Conservation (phyloP, 53 echinoderm and acorn worm genomes). For the Patiria pectinifera region DNA sequence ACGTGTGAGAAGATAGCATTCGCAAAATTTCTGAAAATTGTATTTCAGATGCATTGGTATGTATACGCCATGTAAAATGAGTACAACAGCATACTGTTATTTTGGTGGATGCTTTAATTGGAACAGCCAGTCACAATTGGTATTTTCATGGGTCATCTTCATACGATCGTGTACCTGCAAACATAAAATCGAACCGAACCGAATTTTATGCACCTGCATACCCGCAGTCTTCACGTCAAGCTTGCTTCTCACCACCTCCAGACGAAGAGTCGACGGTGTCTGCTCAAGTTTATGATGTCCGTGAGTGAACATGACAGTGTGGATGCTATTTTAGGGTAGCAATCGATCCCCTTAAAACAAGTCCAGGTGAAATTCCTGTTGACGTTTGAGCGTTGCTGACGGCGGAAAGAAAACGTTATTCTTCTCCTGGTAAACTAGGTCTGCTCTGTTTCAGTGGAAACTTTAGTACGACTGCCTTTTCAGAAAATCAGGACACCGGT, state of each 20-base stretch:
- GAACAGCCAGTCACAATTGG: background rate
- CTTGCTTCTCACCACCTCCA: background rate
- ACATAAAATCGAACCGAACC: background rate
- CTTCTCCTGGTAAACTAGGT: background rate
- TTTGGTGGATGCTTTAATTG: too few species aligned
- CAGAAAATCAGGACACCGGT: background rate
- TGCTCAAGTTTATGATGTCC: background rate
- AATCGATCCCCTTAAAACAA: background rate
- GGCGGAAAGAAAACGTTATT: background rate
- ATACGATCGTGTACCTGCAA: background rate
- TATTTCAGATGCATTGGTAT: too few species aligned
- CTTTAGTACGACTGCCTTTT: background rate
- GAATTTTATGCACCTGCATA: background rate
- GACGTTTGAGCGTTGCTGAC: conserved; percentile 1
- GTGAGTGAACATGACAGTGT: background rate
- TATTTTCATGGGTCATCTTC: background rate
- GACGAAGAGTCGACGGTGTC: background rate
- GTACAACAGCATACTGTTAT: too few species aligned
- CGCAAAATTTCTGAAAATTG: too few species aligned
- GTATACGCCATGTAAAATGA: too few species aligned
- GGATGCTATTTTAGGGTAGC: background rate
- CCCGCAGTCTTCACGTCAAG: background rate
- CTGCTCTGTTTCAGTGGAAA: background rate
- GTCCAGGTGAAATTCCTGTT: conserved; percentile 12
- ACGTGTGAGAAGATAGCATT: too few species aligned